phyloP scores from a whole-genome alignment of 2,113 vertebrate species.

The Halichoeres trimaculatus region DNA sequence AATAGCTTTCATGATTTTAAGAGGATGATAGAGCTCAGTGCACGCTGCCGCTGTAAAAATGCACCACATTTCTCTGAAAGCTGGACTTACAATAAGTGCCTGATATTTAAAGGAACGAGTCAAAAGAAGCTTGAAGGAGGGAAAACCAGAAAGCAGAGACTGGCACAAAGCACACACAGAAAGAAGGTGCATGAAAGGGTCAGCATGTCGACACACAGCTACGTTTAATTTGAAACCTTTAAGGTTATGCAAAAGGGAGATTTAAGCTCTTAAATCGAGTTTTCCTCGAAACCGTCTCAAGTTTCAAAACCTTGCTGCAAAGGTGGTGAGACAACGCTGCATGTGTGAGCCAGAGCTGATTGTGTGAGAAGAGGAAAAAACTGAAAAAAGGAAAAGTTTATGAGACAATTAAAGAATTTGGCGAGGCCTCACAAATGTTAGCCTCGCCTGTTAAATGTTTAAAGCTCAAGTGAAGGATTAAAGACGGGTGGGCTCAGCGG shows the following conservation, averaged over 20 bases:
- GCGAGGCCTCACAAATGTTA: constrained; percentile 75
- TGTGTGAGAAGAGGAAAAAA: constrained; percentile 37
- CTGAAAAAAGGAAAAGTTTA: constrained; percentile 64
- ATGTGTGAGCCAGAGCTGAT: constrained; percentile 56
- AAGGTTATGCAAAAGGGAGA: constrained; percentile 29
- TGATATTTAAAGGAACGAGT: constrained; percentile 31
- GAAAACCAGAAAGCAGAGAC: constrained; percentile 14
- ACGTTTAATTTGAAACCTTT: constrained; percentile 35
- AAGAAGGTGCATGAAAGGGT: constrained; percentile 55
- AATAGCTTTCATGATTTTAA: neutral
- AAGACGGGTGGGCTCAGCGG: constrained; percentile 20
- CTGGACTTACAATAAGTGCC: neutral
- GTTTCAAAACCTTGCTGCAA: constrained; percentile 58
- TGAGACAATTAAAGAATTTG: constrained; percentile 72
- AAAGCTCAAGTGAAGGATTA: constrained; percentile 43
- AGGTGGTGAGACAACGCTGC: constrained; percentile 68
- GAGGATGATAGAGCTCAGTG: neutral
- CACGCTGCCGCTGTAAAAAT: neutral
- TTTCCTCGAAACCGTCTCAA: constrained; percentile 45
- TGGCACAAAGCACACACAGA: constrained; percentile 44
- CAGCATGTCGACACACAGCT: constrained; percentile 48
- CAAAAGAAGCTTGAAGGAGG: constrained; percentile 22
- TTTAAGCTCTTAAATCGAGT: constrained; percentile 31
- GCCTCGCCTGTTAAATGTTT: constrained; percentile 47
- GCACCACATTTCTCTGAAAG: neutral